Conservation (phyloP, 2,888 invertebrate species). For the Torymus aiolomorphi region DNA sequence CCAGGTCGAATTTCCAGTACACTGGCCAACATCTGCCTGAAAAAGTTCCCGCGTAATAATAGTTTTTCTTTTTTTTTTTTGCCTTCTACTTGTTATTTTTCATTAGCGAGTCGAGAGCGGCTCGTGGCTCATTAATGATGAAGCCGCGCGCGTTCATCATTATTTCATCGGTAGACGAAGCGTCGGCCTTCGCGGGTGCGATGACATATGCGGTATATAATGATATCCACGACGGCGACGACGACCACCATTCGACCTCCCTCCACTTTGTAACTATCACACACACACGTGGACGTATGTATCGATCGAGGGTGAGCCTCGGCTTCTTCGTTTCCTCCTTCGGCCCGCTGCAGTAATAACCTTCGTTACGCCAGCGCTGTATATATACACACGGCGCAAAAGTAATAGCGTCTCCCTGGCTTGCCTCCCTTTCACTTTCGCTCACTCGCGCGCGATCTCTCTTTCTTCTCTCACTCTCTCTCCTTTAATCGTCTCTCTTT, state of each 20-base stretch:
- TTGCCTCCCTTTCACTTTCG: constrained; percentile 21
- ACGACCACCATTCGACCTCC: constrained; percentile 36
- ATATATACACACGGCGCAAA: constrained; percentile 54
- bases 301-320: constrained; percentile 59
- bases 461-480: constrained; percentile 13
- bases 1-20: too few relatives aligned
- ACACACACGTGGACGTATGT: constrained; percentile 56
- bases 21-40: too few relatives aligned
- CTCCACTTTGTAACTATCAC: neutral
- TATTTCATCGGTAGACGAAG: too few relatives aligned
- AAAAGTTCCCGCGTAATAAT: too few relatives aligned
- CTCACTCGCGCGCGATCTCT: neutral
- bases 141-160: too few relatives aligned
- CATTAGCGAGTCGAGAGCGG: too few relatives aligned
- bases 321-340: constrained; percentile 62
- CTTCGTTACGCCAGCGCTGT: constrained; percentile 63
- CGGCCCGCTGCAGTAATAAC: constrained; percentile 62
- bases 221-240: too few relatives aligned
- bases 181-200: too few relatives aligned
- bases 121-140: too few relatives aligned
- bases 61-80: too few relatives aligned
- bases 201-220: too few relatives aligned
- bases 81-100: too few relatives aligned
- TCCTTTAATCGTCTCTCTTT: constrained; percentile 47
- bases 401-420: constrained; percentile 62